phyloP scores from a whole-genome alignment of 2,797 vertebrate species.

The Clamator glandarius region DNA sequence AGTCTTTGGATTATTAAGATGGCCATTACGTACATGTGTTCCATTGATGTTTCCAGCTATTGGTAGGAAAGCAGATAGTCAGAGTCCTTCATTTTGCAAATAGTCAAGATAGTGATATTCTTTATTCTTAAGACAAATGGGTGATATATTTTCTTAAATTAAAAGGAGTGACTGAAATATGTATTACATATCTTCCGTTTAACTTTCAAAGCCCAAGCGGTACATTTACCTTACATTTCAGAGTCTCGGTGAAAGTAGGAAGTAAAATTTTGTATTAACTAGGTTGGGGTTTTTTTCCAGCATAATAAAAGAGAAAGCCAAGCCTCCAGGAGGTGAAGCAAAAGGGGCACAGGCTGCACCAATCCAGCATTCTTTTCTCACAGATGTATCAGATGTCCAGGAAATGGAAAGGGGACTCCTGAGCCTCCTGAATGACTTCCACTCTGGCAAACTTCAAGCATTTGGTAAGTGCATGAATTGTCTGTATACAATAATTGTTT shows the following conservation, averaged over 20 bases:
- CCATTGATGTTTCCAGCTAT: neutral
- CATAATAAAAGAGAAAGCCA: conserved; percentile 86
- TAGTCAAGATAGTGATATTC: neutral
- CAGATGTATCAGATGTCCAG: conserved; percentile 96
- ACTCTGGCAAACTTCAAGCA: conserved; percentile 96
- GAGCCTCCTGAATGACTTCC: conserved; percentile 95
- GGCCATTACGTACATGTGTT: neutral
- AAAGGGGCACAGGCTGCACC: conserved; percentile 84
- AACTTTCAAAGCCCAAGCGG: neutral
- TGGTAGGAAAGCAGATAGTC: neutral
- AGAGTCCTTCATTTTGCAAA: neutral
- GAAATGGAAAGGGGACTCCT: conserved; percentile 98
- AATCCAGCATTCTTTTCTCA: conserved; percentile 95
- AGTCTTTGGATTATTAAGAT: neutral
- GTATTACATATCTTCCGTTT: neutral
- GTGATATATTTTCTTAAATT: neutral
- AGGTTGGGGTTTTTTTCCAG: conserved; percentile 65
- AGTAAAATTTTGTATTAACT: neutral
- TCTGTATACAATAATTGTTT: neutral
- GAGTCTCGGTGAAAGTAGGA: neutral
- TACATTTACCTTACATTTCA: neutral
- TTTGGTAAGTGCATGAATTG: conserved; percentile 83
- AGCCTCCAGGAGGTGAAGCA: conserved; percentile 77
- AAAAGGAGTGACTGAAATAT: neutral
- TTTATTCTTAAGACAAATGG: neutral